phyloP scores from a whole-genome alignment of 2,888 invertebrate genomes.

The Cerceris rybyensis region DNA sequence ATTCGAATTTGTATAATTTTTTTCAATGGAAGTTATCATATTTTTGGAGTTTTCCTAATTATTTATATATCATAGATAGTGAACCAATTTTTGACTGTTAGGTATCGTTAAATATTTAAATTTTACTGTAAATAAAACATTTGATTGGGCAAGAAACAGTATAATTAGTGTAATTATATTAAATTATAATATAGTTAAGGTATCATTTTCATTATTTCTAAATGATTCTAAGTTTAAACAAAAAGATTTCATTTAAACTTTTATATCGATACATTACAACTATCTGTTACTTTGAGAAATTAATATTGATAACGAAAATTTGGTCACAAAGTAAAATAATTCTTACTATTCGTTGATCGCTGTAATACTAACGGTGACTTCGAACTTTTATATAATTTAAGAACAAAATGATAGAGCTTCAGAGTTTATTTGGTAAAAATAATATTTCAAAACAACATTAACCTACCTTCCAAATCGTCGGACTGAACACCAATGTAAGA shows the following conservation, averaged over 20 bases:
- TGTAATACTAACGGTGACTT: too few relatives aligned
- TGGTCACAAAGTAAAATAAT: too few relatives aligned
- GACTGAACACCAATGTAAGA: constrained; percentile 79
- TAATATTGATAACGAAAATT: too few relatives aligned
- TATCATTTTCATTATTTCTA: background rate
- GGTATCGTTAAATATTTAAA: background rate
- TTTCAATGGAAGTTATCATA: background rate
- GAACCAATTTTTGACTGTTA: background rate
- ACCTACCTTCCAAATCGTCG: constrained; percentile 79
- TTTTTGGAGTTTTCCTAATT: background rate
- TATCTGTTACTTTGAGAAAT: background rate
- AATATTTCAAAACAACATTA: constrained; percentile 24
- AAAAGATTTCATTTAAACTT: background rate
- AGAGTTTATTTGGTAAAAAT: background rate
- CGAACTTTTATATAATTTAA: background rate
- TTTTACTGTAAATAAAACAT: background rate
- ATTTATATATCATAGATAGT: background rate
- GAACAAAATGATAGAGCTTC: background rate
- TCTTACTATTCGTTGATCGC: too few relatives aligned
- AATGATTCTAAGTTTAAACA: background rate
- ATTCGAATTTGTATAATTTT: background rate
- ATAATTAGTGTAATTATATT: background rate
- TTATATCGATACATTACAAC: background rate
- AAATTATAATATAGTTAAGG: background rate
- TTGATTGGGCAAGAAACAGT: background rate